phyloP scores from a whole-genome alignment of 2,888 invertebrate species.

The Orchestes rusci region DNA sequence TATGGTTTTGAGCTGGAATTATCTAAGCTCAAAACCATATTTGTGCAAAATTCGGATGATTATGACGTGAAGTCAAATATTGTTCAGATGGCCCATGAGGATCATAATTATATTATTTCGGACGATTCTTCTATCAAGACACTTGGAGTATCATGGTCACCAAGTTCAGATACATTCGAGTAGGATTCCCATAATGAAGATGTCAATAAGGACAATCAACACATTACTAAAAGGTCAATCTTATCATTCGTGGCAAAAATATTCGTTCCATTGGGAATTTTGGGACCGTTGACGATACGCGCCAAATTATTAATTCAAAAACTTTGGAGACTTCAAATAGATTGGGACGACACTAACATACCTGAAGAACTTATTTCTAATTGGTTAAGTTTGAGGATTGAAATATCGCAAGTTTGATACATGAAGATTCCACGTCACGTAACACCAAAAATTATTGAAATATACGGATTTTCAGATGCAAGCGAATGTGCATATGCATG shows the following conservation, averaged over 20 bases:
- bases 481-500: constrained; percentile 10
- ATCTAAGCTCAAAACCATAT: no score
- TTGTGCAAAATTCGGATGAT: no score
- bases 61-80: no score
- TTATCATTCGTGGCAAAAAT: constrained; percentile 22
- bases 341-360: constrained; percentile 22
- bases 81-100: neutral
- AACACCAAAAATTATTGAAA: constrained; percentile 3
- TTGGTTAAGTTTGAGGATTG: constrained; percentile 2
- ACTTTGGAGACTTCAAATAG: constrained; percentile 19
- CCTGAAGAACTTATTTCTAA: constrained; percentile 7
- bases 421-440: constrained; percentile 7
- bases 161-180: constrained; percentile 16
- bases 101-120: constrained; percentile 3
- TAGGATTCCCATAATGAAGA: constrained; percentile 9
- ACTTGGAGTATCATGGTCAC: constrained; percentile 21
- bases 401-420: constrained; percentile 1
- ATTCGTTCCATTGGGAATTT: constrained; percentile 25
- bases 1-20: no score
- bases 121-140: constrained; percentile 17
- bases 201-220: neutral
- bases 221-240: constrained; percentile 20
- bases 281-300: constrained; percentile 18
- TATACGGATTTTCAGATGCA: constrained; percentile 12
- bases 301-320: constrained; percentile 24